These are phyloP conservation scores for Mustela lutreola DNA, from an alignment of 2,113 vertebrate genomes.

Conservation along the genomic window DNA sequence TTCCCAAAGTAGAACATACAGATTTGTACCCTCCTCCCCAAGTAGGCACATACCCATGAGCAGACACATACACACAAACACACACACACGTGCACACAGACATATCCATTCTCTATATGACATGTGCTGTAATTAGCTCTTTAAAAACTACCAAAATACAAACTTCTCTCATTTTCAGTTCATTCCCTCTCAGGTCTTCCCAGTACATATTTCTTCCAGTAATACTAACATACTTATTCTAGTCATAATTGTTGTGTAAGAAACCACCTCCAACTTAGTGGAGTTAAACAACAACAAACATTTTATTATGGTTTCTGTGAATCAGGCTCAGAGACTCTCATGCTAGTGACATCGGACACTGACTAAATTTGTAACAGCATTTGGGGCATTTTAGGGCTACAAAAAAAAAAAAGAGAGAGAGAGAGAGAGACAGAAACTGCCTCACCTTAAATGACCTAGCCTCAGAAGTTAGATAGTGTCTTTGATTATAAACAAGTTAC, in stretches of 20 bases:
- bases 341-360: neutral
- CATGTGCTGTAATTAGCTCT: neutral
- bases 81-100: neutral
- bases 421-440: neutral
- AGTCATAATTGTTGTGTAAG: neutral
- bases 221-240: neutral
- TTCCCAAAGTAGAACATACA: neutral
- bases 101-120: neutral
- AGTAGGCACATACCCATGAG: neutral
- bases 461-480: neutral
- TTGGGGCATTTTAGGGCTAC: neutral
- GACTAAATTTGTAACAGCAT: neutral
- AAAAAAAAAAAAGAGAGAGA: too few relatives aligned
- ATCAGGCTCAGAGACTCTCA: neutral
- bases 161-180: neutral
- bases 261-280: neutral
- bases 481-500: neutral
- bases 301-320: neutral
- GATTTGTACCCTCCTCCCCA: neutral
- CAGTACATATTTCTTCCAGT: neutral
- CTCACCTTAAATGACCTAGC: neutral
- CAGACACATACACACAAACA: neutral
- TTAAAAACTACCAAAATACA: neutral
- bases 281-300: neutral
- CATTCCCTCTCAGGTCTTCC: neutral